A percentile compares a stretch with the other conserved stretches of the same genome.
phyloP scores from a whole-genome alignment of 2,113 vertebrate species.

The Dicerorhinus sumatrensis region DNA sequence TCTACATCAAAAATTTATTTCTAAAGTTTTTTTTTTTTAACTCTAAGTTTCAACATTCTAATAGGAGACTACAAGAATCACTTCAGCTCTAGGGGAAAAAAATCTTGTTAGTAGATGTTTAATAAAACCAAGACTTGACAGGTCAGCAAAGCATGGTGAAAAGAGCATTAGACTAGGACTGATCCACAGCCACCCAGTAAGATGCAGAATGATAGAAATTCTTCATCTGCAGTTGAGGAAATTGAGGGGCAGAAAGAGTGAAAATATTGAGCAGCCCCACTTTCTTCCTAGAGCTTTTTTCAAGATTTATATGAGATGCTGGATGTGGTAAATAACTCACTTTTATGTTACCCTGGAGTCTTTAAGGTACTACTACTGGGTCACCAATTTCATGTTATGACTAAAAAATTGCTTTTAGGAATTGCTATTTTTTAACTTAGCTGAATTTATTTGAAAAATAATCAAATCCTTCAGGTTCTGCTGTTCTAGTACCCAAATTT shows the following conservation, averaged over 20 bases:
- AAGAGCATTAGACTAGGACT: neutral
- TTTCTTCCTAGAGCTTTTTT: neutral
- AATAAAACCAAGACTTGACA: neutral
- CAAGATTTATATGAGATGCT: neutral
- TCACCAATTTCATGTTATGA: constrained; percentile 55
- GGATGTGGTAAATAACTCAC: neutral
- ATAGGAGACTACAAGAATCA: neutral
- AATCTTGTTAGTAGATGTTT: neutral
- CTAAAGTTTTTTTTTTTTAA: neutral
- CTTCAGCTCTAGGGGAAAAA: neutral
- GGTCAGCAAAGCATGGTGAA: neutral
- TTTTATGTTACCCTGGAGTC: neutral
- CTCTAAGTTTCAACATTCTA: neutral
- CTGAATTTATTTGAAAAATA: neutral
- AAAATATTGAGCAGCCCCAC: neutral
- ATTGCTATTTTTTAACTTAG: neutral
- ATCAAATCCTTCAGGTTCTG: neutral
- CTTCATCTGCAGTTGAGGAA: neutral
- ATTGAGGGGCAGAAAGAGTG: neutral
- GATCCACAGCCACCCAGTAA: neutral
- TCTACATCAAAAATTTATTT: neutral
- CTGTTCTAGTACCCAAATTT: neutral
- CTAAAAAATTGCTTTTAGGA: constrained; percentile 52
- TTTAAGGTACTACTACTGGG: neutral
- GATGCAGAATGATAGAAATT: neutral